Conservation (phyloP, 2,797 vertebrate species). For the Parauchenoglanis ngamensis region DNA sequence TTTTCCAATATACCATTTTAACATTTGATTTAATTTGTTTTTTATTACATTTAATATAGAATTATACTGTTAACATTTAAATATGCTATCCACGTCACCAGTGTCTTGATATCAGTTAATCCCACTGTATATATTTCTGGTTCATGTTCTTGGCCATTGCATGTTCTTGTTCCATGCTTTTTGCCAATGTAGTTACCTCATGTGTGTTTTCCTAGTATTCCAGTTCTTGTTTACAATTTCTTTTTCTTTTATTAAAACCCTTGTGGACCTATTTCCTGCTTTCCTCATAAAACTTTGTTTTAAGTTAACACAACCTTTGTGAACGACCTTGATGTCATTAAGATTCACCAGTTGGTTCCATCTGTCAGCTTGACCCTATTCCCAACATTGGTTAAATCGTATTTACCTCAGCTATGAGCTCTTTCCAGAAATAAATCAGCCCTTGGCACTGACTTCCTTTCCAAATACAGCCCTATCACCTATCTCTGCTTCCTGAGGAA, state of each 20-base stretch:
- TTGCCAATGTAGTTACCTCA: neutral
- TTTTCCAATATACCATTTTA: neutral
- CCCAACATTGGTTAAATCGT: neutral
- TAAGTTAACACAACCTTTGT: neutral
- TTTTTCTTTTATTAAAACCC: neutral
- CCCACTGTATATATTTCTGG: neutral
- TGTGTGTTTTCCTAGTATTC: neutral
- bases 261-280: neutral
- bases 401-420: neutral
- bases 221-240: neutral
- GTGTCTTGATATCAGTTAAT: neutral
- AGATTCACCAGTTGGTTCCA: neutral
- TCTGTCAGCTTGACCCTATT: neutral
- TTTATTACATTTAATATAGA: neutral
- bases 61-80: neutral
- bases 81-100: neutral
- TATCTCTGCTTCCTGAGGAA: neutral
- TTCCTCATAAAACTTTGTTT: neutral
- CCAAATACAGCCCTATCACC: neutral
- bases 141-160: neutral
- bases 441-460: neutral
- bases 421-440: neutral
- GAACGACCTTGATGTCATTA: neutral
- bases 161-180: neutral
- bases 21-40: neutral